Evolutionary conservation across 2,888 invertebrate genomes (phyloP), one percentile per base, ranked within the genome.

Genomic region (Neuroscelio doddi): DNA sequence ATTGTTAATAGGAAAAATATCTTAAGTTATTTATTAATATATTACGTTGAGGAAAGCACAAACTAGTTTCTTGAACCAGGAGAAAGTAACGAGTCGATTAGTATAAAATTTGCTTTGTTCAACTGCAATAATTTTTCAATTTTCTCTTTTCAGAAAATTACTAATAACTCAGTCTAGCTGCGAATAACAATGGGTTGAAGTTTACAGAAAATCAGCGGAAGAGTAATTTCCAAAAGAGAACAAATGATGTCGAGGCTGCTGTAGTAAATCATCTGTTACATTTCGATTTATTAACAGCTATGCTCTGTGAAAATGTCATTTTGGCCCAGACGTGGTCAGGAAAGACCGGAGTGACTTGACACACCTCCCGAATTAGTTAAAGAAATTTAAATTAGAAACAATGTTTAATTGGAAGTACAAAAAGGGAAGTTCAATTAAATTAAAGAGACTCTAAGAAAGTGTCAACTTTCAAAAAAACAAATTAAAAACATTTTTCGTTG

Each of bases 141-240:
- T 12, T 14, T 7, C 10, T 7, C 12, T 1, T 14, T 14, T 3
- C 2, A 1, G 34, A 5, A 14, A n/a, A n/a, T n/a, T 34, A 34
- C 34, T 12, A 34, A 47, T 47, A 52, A 53, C 52, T 52, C 32
- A 42, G 38, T n/a, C 45, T 49, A 32, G 39, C 39, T 38, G 24
- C 4, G 27, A 36, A n/a, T 44, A 39, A 50, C 50, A 34, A 29
- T 55, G 46, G 21, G 49, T 58, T 49, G 51, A 50, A 47, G 45
- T 59, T 47, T 50, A 7, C 1, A 17, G 15, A 30, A 10, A 34
- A 24, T 10, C 14, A 14, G 14, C 14, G 34, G 34, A 34, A 34
- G 34, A 34, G 34, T 34, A 14, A 34, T 5, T 14, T 14, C 7
- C 34, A 12, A 14, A n/a, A 14, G 3, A 12, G 12, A 7, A 7